These are phyloP conservation scores for Barbus barbus DNA, from an alignment of 2,113 vertebrate species.

Conservation along the genomic window DNA sequence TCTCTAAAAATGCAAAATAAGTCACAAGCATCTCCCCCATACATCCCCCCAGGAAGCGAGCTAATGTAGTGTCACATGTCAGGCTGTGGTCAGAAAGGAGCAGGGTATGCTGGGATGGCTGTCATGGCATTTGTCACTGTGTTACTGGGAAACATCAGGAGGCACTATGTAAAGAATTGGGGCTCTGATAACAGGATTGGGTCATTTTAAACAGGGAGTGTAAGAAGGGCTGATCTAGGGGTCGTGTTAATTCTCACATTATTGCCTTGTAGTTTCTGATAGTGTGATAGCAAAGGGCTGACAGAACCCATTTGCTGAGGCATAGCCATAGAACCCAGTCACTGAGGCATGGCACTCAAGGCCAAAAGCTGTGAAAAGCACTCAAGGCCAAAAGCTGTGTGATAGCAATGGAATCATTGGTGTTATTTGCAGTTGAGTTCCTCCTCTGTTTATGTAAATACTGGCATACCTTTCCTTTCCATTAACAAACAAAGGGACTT, in stretches of 20 bases:
- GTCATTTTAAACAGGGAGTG: constrained; percentile 5
- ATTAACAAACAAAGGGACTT: too few relatives aligned
- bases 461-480: too few relatives aligned
- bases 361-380: constrained; percentile 26
- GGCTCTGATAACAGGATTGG: constrained; percentile 18
- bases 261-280: constrained; percentile 23
- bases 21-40: neutral
- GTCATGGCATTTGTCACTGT: constrained; percentile 39
- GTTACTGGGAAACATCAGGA: constrained; percentile 41
- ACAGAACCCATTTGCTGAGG: too few relatives aligned
- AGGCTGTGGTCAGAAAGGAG: constrained; percentile 11
- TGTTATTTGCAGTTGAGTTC: neutral
- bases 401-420: neutral
- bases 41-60: constrained; percentile 1
- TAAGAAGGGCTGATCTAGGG: constrained; percentile 12
- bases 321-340: constrained; percentile 9
- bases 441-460: too few relatives aligned
- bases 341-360: neutral
- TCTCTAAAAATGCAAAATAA: neutral
- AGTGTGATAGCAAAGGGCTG: too few relatives aligned
- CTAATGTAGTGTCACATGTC: constrained; percentile 23
- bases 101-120: constrained; percentile 13
- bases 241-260: constrained; percentile 19
- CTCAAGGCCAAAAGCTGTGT: neutral
- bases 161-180: constrained; percentile 38